phyloP scores from a whole-genome alignment of 2,888 invertebrate species.

The Eucriotettix oculatus region DNA sequence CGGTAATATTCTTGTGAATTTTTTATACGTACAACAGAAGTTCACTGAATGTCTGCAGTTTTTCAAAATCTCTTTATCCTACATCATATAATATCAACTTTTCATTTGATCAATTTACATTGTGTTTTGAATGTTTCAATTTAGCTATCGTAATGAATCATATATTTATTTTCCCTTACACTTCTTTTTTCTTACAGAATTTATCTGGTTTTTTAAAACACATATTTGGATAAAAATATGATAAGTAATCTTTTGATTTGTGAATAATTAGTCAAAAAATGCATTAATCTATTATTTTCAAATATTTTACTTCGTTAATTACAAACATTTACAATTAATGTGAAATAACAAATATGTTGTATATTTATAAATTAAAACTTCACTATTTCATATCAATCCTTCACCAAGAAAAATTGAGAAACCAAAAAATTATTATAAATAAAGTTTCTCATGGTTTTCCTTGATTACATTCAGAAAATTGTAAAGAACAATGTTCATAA shows the following conservation, averaged over 20 bases:
- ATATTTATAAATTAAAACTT: background rate
- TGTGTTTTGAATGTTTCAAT: too few species aligned
- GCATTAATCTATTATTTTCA: background rate
- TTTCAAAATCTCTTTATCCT: too few species aligned
- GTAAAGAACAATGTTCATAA: background rate
- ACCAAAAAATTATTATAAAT: too few species aligned
- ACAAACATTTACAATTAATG: conserved; percentile 13
- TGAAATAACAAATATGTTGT: background rate
- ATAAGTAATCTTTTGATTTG: background rate
- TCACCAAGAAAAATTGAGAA: background rate
- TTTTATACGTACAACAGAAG: too few species aligned
- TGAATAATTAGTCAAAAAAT: background rate
- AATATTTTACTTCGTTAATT: conserved; percentile 9
- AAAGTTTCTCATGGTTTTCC: too few species aligned
- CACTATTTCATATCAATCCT: background rate
- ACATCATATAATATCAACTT: too few species aligned
- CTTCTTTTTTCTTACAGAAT: background rate
- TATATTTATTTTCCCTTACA: background rate
- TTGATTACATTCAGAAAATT: background rate
- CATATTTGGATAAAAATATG: too few species aligned
- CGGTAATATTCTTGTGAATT: too few species aligned
- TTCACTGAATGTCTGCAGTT: too few species aligned
- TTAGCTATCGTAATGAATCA: background rate
- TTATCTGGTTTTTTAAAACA: too few species aligned
- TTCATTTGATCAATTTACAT: too few species aligned